Evolutionary conservation across 2,113 vertebrate species (phyloP).

Genomic region (Crotalus horridus): DNA sequence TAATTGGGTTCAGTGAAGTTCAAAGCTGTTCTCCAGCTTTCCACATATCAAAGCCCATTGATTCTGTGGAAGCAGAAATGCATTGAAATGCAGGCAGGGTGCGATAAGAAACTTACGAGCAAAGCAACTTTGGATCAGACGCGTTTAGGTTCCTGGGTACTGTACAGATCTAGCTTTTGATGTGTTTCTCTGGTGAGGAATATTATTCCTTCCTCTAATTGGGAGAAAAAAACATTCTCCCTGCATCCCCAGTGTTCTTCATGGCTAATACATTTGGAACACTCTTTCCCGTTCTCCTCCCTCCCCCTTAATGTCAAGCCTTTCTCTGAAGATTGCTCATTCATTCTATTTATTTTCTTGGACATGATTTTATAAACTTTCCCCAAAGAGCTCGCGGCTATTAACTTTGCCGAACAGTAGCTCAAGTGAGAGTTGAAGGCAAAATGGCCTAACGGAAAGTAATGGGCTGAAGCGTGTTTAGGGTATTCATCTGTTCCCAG

Average conservation of each 20-base stretch:
- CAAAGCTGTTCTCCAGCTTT: constrained; percentile 69
- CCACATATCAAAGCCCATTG: constrained; percentile 73
- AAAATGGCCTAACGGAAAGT: constrained; percentile 63
- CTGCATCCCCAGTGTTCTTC: constrained; percentile 50
- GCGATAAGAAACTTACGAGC: constrained; percentile 64
- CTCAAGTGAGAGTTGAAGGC: constrained; percentile 68
- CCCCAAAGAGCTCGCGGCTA: constrained; percentile 65
- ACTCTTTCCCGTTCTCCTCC: constrained; percentile 15
- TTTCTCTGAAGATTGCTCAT: constrained; percentile 73
- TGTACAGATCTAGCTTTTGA: constrained; percentile 55
- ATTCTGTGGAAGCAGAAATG: constrained; percentile 59
- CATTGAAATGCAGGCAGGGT: constrained; percentile 58
- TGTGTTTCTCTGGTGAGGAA: constrained; percentile 59
- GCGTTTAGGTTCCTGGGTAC: constrained; percentile 57
- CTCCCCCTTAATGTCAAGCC: constrained; percentile 56
- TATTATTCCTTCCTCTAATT: constrained; percentile 51
- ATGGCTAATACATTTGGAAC: constrained; percentile 58
- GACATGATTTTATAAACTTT: constrained; percentile 70
- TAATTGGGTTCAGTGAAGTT: constrained; percentile 78
- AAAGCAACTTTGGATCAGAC: constrained; percentile 54
- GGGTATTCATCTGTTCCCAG: constrained; percentile 51
- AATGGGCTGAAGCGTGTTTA: constrained; percentile 41
- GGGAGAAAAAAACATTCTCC: constrained; percentile 50
- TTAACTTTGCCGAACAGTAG: constrained; percentile 61
- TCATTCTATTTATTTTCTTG: constrained; percentile 77